These are phyloP conservation scores for Anarhynchus alexandrinus DNA, from an alignment of 2,113 vertebrate species.

Conservation along the genomic window DNA sequence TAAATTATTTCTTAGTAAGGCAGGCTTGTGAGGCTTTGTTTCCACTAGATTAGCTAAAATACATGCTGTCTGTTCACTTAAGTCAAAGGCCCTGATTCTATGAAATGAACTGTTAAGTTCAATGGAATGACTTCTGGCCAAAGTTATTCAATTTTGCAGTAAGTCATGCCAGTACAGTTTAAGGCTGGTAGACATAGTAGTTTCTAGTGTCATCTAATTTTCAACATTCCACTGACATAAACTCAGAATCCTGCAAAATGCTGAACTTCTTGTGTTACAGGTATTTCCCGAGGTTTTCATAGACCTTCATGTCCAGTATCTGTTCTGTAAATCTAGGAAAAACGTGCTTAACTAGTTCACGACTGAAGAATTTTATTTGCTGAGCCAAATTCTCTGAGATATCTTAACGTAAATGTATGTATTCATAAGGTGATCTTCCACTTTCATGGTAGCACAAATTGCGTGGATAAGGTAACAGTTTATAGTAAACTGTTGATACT, in stretches of 20 bases:
- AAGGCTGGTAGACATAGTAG: background rate
- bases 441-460: background rate
- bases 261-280: background rate
- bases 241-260: background rate
- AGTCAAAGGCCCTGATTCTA: background rate
- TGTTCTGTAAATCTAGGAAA: background rate
- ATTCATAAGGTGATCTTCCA: background rate
- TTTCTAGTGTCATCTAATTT: background rate
- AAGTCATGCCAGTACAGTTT: background rate
- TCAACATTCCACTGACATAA: background rate
- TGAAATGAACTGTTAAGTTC: background rate
- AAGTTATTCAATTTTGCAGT: background rate
- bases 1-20: constrained; percentile 56
- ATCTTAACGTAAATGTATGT: background rate
- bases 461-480: background rate
- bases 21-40: constrained; percentile 36
- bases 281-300: background rate
- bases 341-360: background rate
- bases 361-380: background rate
- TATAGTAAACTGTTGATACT: background rate
- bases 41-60: constrained; percentile 54
- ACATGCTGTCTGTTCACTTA: constrained; percentile 7
- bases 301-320: background rate
- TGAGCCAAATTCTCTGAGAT: background rate
- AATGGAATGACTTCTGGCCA: background rate